Evolutionary conservation across 2,888 invertebrate species (phyloP), one percentile per base, ranked within the genome.

Genomic region (Pteria penguin): DNA sequence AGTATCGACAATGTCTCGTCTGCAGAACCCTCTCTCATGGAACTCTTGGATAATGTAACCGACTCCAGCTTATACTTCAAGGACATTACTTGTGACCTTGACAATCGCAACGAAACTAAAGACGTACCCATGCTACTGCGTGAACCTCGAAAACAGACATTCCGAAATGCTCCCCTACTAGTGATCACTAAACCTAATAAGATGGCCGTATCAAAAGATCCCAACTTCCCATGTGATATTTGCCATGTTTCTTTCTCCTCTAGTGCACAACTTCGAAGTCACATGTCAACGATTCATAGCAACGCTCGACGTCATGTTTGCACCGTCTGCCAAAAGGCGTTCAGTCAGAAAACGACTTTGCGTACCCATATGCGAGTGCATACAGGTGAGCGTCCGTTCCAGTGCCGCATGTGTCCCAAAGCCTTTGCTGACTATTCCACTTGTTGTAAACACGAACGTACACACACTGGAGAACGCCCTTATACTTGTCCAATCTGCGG

Each of bases 391-490:
- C 76, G 75, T 11, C 85, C 85, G 0, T 85, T 78, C 78, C 45
- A 27, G n/a, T 85, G 85, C 57, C n/a, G 67, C 4, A 63, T 61
- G 55, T 85, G 85, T 63, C 33, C 71, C 24, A 80, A 81, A 27
- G 80, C 82, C 22, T 85, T 85, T 61, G 71, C 79, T 27, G 84
- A 85, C 60, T 84, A 82, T 68, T 83, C 83, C 54, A 83, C 85
- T 2, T 84, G 76, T 73, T 70, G 78, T 69, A 84, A 84, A 36
- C 85, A 85, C 72, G 61, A 75, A 60, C 76, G 85, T 5, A 82
- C 80, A 11, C 85, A 85, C 68, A 83, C 83, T 0, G 85, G 85
- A 22, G 82, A 85, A 60, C 81, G 80, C 55, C 85, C 85, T 1
- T 84, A 85, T 72, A 63, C 66, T 18, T 85, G 85, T 75, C 74